Evolutionary conservation across 2,113 vertebrate species (phyloP).

Genomic region (Phalacrocorax aristotelis): DNA sequence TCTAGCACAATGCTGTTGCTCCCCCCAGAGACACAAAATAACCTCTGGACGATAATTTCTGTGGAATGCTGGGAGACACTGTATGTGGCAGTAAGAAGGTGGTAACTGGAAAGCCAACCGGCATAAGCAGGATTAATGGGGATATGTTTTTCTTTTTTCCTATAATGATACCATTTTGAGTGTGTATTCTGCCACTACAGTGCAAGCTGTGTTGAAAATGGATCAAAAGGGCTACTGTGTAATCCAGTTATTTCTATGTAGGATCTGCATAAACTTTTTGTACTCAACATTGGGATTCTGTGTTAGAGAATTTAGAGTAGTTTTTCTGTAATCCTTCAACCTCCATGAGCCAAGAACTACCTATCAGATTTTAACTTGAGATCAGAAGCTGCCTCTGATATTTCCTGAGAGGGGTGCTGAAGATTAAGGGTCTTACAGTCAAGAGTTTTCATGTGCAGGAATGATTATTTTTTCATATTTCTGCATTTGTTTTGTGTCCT

Average conservation of each 20-base stretch:
- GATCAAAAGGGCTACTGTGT: background rate
- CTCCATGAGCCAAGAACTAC: background rate
- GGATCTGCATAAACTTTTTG: background rate
- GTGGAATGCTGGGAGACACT: background rate
- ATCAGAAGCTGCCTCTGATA: background rate
- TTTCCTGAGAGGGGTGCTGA: background rate
- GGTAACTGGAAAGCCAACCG: background rate
- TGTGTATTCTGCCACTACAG: background rate
- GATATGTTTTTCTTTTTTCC: background rate
- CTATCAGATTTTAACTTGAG: background rate
- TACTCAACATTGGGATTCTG: background rate
- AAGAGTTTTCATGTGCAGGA: background rate
- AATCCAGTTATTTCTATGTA: background rate
- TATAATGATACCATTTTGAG: background rate
- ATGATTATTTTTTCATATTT: background rate
- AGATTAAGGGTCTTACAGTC: background rate
- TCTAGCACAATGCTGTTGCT: background rate
- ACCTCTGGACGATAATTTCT: background rate
- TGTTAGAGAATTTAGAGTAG: background rate
- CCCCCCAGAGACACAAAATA: background rate
- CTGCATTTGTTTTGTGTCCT: background rate
- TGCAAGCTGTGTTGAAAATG: background rate
- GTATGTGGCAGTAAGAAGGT: background rate
- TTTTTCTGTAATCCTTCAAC: background rate
- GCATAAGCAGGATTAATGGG: background rate